phyloP scores from a whole-genome alignment of 2,797 vertebrate genomes.

The Gambusia yucatana region DNA sequence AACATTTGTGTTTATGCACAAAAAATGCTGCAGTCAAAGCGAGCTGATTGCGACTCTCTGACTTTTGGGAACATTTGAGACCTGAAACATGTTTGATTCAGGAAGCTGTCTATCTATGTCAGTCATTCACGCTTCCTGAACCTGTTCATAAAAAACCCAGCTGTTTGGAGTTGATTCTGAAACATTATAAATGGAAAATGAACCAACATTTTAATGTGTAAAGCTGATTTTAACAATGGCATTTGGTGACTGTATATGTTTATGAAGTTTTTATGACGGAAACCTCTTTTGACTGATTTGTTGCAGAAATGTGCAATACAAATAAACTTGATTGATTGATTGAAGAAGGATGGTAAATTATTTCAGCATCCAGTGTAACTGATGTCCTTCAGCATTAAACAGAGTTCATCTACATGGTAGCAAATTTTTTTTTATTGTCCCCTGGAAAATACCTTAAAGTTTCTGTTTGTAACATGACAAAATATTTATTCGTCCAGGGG shows the following conservation, averaged over 20 bases:
- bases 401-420: not conserved
- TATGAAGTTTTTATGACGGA: too few relatives aligned
- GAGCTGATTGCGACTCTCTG: not conserved
- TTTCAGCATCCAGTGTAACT: not conserved
- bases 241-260: too few relatives aligned
- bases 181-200: too few relatives aligned
- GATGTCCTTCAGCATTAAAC: not conserved
- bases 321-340: too few relatives aligned
- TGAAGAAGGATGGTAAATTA: not conserved
- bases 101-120: not conserved
- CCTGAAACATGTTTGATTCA: not conserved
- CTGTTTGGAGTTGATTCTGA: too few relatives aligned
- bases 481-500: not conserved
- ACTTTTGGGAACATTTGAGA: not conserved
- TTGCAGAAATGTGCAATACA: too few relatives aligned
- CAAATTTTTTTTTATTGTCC: not conserved
- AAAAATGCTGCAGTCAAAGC: not conserved
- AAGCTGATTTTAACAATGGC: too few relatives aligned
- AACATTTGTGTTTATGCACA: constrained; percentile 2
- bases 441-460: not conserved
- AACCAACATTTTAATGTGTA: too few relatives aligned
- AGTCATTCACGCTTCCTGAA: not conserved
- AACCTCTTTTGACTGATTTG: too few relatives aligned
- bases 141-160: not conserved
- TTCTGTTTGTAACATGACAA: not conserved